These are phyloP conservation scores for Sesia apiformis DNA, from an alignment of 2,888 invertebrate species.

Conservation along the genomic window DNA sequence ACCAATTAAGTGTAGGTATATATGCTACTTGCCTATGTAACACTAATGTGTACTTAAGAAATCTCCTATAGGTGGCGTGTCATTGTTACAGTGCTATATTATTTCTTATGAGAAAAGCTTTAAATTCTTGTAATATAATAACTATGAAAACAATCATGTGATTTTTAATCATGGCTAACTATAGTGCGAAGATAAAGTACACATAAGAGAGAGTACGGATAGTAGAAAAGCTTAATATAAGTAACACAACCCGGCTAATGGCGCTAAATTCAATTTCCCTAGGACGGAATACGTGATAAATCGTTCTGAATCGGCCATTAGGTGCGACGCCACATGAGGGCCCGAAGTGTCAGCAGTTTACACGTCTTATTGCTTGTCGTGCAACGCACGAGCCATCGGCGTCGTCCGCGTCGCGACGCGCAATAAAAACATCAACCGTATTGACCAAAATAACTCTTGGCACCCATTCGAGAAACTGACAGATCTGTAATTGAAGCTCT, in stretches of 20 bases:
- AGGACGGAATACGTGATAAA: constrained; percentile 64
- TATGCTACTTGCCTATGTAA: neutral
- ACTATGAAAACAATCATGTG: too few relatives aligned
- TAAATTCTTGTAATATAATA: too few relatives aligned
- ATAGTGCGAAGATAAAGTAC: too few relatives aligned
- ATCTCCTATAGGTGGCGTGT: too few relatives aligned
- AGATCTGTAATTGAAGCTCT: constrained; percentile 53
- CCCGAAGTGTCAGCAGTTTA: constrained; percentile 50
- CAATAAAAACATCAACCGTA: constrained; percentile 73
- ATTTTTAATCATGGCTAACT: too few relatives aligned
- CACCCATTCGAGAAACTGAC: constrained; percentile 54
- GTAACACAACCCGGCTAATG: constrained; percentile 42
- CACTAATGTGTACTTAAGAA: constrained; percentile 18
- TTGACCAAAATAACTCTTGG: constrained; percentile 74
- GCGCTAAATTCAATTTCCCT: constrained; percentile 55
- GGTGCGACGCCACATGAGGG: constrained; percentile 59
- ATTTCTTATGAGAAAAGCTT: too few relatives aligned
- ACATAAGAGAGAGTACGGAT: neutral
- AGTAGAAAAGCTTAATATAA: constrained; percentile 34
- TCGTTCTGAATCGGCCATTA: constrained; percentile 63
- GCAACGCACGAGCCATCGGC: constrained; percentile 38
- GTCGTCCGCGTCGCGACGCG: constrained; percentile 51
- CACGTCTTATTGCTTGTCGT: constrained; percentile 64
- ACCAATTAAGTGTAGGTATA: constrained; percentile 18
- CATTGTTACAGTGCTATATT: too few relatives aligned